These are phyloP conservation scores for Acleris laterana DNA, from an alignment of 2,888 invertebrate species.

Conservation along the genomic window DNA sequence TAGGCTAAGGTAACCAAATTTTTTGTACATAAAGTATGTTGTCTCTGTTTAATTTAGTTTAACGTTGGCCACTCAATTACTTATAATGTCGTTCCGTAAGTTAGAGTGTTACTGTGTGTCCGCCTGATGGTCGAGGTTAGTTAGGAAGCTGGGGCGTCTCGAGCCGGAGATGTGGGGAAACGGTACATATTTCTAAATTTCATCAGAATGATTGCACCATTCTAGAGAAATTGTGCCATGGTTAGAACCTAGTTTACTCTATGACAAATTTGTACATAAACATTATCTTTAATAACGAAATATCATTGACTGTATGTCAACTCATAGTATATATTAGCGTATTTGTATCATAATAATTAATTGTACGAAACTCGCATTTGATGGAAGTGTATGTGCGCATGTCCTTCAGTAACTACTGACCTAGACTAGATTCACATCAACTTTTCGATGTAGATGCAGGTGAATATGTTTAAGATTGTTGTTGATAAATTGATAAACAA, in stretches of 20 bases:
- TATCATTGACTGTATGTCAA: constrained; percentile 57
- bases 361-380: constrained; percentile 62
- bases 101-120: constrained; percentile 25
- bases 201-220: constrained; percentile 58
- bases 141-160: constrained; percentile 5
- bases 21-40: constrained; percentile 34
- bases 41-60: constrained; percentile 23
- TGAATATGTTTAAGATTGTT: constrained; percentile 74
- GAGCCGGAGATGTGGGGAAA: constrained; percentile 24
- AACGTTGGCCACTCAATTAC: constrained; percentile 37
- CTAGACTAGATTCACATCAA: constrained; percentile 56
- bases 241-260: constrained; percentile 57
- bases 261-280: constrained; percentile 74
- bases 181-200: constrained; percentile 74
- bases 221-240: constrained; percentile 79
- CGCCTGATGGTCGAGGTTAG: constrained; percentile 13
- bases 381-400: constrained; percentile 53
- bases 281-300: constrained; percentile 64
- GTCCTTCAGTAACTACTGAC: constrained; percentile 57
- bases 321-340: constrained; percentile 53
- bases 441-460: constrained; percentile 69
- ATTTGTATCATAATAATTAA: constrained; percentile 63
- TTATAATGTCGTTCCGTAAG: constrained; percentile 32
- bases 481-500: constrained; percentile 60
- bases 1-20: constrained; percentile 32